These are phyloP conservation scores for Danio aesculapii DNA, from an alignment of 2,797 vertebrate genomes.

Conservation along the genomic window DNA sequence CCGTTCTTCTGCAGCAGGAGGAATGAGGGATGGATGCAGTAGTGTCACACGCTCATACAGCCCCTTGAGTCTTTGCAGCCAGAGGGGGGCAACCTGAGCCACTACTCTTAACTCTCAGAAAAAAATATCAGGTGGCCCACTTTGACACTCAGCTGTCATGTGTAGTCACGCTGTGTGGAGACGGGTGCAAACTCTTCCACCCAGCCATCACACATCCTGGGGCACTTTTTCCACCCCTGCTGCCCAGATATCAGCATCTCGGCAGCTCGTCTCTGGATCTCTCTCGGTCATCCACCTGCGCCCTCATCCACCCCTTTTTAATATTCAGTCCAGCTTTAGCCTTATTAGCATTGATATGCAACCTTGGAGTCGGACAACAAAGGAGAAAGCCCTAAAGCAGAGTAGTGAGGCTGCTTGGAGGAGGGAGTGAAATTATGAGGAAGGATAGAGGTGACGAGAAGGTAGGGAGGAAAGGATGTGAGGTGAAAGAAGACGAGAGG, in stretches of 20 bases:
- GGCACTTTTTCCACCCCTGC: slow-evolving; percentile 61
- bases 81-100: slow-evolving; percentile 29
- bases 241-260: slow-evolving; percentile 45
- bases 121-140: slow-evolving; percentile 72
- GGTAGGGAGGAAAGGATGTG: slow-evolving; percentile 28
- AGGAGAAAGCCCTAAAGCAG: slow-evolving; percentile 60
- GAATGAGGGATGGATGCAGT: slow-evolving; percentile 35
- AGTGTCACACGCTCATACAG: slow-evolving; percentile 20
- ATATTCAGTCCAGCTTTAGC: slow-evolving; percentile 61
- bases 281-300: slow-evolving; percentile 58
- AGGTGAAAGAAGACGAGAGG: slow-evolving; percentile 28
- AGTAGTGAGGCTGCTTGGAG: slow-evolving; percentile 37
- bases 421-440: slow-evolving; percentile 28
- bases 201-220: slow-evolving; percentile 59
- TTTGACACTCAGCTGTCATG: slow-evolving; percentile 67
- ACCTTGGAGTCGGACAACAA: slow-evolving; percentile 76
- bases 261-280: slow-evolving; percentile 36
- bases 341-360: slow-evolving; percentile 81
- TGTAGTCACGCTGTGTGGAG: slow-evolving; percentile 47
- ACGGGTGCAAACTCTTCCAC: slow-evolving; percentile 56
- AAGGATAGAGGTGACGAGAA: slow-evolving; percentile 18
- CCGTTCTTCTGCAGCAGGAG: slow-evolving; percentile 39
- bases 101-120: slow-evolving; percentile 56
- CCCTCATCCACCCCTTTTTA: slow-evolving; percentile 55
- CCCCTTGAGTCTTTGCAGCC: slow-evolving; percentile 20